A percentile compares a stretch with the other conserved stretches of the same genome.
Evolutionary conservation across 2,888 invertebrate species (phyloP).

Genomic region (Philonicus albiceps): DNA sequence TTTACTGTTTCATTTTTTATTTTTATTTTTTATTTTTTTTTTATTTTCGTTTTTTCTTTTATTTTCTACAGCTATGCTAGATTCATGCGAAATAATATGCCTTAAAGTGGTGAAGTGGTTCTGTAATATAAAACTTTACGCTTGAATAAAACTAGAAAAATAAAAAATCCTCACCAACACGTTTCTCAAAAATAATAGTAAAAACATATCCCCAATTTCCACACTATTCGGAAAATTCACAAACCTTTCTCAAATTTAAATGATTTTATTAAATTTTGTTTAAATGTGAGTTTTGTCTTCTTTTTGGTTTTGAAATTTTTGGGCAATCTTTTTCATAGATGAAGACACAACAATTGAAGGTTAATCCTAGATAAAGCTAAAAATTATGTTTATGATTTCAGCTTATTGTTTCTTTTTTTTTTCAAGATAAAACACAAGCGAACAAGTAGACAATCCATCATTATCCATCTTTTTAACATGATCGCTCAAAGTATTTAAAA

Average conservation of each 20-base stretch:
- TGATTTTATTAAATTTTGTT: not conserved
- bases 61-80: not conserved
- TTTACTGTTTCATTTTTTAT: not conserved
- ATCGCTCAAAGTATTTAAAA: not conserved
- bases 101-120: not conserved
- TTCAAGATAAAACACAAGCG: not conserved
- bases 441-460: not conserved
- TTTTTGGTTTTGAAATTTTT: not conserved
- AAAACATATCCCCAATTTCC: not conserved
- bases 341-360: not conserved
- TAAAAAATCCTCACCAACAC: not conserved
- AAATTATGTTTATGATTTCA: not conserved
- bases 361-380: not conserved
- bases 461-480: not conserved
- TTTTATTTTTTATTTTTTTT: not conserved
- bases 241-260: not conserved
- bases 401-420: not conserved
- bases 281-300: not conserved
- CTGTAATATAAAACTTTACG: not conserved
- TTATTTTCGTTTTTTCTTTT: no score
- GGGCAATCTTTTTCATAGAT: not conserved
- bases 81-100: conserved; percentile 17
- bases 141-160: not conserved
- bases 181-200: not conserved
- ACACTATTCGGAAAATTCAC: not conserved